A percentile compares a stretch with the other conserved stretches of the same genome.
Conservation (phyloP, 2,888 invertebrate genomes). For the Rapana venosa region DNA sequence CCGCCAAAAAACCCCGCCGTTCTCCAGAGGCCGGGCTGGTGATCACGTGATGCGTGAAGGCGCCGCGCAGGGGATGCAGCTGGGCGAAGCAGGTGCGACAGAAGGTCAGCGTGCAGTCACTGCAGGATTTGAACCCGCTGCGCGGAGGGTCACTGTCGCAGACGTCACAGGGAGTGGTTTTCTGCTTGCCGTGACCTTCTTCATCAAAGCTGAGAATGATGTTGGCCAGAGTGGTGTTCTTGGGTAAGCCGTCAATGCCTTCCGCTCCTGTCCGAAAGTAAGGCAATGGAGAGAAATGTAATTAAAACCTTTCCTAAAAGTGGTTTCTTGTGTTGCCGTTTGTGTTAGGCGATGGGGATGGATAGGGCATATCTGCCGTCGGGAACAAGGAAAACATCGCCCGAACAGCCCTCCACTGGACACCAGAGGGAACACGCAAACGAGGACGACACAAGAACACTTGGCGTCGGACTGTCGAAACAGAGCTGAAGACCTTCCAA, state of each 20-base stretch:
- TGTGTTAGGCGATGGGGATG: no score
- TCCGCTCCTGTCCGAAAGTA: constrained; percentile 34
- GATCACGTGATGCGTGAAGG: constrained; percentile 52
- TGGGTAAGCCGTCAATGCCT: constrained; percentile 47
- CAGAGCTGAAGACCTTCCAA: no score
- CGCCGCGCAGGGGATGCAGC: constrained; percentile 52
- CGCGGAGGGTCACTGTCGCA: constrained; percentile 51
- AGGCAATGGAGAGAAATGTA: no score
- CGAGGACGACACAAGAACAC: no score
- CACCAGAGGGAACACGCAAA: no score
- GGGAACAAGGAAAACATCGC: no score
- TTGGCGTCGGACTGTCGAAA: no score
- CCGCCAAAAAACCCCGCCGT: neutral
- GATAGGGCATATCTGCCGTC: no score
- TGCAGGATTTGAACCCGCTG: constrained; percentile 45
- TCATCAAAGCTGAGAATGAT: constrained; percentile 52
- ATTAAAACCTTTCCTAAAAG: no score
- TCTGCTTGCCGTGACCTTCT: constrained; percentile 35
- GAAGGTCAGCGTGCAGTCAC: constrained; percentile 50
- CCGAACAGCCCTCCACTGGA: no score
- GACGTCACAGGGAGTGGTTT: constrained; percentile 45
- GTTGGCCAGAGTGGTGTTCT: constrained; percentile 50
- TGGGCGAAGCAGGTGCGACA: constrained; percentile 47
- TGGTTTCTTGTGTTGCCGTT: no score
- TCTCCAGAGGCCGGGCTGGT: constrained; percentile 37